Base-by-base conservation (phyloP, 2,113 vertebrate species). In the Quiscalus mexicanus region DNA sequence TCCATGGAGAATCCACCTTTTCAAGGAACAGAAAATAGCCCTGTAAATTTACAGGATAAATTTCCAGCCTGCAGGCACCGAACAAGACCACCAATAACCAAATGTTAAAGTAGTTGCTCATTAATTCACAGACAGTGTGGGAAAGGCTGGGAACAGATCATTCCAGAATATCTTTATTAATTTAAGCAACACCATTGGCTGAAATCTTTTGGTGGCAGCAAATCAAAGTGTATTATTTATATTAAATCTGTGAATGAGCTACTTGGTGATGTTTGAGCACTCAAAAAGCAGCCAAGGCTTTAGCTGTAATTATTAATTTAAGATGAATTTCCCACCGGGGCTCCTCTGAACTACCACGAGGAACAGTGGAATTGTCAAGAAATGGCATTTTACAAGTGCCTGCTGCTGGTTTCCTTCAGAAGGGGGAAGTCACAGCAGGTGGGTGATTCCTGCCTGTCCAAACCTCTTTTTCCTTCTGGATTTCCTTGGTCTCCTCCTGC, bases 401-500 rank as follows among this genome's bases (percentile, higher is more conserved):
- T 14, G n/a, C 3, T 24, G 31, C 63, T 13, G 1, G 1, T 67
- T 49, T n/a, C 27, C 28, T 30, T 33, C 5, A 1, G 20, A 24
- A 62, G 18, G 4, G 4, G 25, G 39, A 75, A 67, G 21, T 42
- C 47, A 17, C 15, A 73, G n/a, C 16, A 47, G 71, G 35, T 9
- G 18, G 23, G 3, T 3, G n/a, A 82, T 15, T n/a, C 53, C 83
- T 37, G 84, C 84, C 24, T 42, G 45, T 63, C 49, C 94, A 89
- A 96, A 99, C 99, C 98, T 99, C 98, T 97, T 99, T 99, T 80
- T 99, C 99, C 78, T 99, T 97, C 94, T 99, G 99, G 71, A 99
- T 97, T 12, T 97, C 99, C 41, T 97, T 98, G 31, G 99, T 99
- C 97, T 99, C 99, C 81, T 99, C 97, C 96, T 99, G 99, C 70